Conservation (phyloP, 2,113 vertebrate species). For the Dromaius novaehollandiae region DNA sequence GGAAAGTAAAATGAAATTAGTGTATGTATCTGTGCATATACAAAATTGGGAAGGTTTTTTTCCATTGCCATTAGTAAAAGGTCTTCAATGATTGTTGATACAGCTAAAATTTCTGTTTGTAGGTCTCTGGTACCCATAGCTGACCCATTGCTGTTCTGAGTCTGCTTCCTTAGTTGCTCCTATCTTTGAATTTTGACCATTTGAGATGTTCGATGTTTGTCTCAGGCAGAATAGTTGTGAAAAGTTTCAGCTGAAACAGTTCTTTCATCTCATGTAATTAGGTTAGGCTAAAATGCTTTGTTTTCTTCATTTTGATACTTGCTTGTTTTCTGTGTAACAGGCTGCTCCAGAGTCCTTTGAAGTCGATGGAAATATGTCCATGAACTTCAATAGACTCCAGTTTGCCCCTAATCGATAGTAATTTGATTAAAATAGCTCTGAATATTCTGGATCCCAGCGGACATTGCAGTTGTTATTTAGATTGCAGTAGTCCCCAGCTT, state of each 20-base stretch:
- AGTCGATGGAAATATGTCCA: conserved; percentile 57
- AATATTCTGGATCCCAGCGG: conserved; percentile 28
- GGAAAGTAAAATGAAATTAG: background rate
- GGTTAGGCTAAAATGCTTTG: background rate
- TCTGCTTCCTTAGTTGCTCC: background rate
- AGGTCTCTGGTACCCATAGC: background rate
- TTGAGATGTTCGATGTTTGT: conserved; percentile 3
- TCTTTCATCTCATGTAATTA: conserved; percentile 54
- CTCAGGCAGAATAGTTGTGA: background rate
- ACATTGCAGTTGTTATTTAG: background rate
- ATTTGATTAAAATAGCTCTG: conserved; percentile 64
- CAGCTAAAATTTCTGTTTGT: background rate
- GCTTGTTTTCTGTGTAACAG: conserved; percentile 16
- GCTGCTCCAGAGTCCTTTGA: conserved; percentile 47
- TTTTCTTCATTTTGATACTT: conserved; percentile 26
- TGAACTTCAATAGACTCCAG: conserved; percentile 49
- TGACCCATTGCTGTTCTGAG: background rate
- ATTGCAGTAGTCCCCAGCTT: background rate
- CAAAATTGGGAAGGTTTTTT: background rate
- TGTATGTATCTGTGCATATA: background rate
- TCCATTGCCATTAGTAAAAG: background rate
- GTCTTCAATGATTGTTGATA: background rate
- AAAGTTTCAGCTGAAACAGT: background rate
- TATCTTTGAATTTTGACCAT: background rate
- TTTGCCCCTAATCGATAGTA: conserved; percentile 64